Evolutionary conservation across 2,797 vertebrate genomes (phyloP).

Genomic region (Pseudochirops cupreus): DNA sequence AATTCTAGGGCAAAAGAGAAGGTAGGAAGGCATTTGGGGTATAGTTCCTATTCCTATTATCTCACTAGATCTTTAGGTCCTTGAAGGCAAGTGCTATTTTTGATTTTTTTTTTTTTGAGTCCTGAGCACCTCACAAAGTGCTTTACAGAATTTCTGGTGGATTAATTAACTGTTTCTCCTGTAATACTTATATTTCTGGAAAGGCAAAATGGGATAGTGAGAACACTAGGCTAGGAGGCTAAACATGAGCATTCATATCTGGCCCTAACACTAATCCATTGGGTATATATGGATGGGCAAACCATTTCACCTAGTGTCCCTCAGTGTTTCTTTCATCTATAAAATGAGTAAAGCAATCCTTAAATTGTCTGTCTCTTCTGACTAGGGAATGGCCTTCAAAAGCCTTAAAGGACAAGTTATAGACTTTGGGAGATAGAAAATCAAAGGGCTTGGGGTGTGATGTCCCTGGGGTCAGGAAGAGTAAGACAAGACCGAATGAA

Average conservation of each 20-base stretch:
- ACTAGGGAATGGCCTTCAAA: background rate
- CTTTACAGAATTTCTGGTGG: background rate
- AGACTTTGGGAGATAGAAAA: background rate
- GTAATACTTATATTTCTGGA: background rate
- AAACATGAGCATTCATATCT: background rate
- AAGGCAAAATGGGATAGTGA: background rate
- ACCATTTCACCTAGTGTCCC: background rate
- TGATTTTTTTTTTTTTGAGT: background rate
- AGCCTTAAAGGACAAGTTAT: background rate
- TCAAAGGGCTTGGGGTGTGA: background rate
- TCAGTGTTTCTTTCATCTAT: background rate
- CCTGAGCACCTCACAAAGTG: background rate
- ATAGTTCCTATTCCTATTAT: background rate
- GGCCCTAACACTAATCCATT: background rate
- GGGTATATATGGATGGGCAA: background rate
- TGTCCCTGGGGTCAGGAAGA: background rate
- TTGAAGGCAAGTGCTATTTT: background rate
- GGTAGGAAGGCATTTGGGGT: background rate
- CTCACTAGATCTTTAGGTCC: background rate
- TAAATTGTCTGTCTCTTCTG: background rate
- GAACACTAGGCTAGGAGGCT: background rate
- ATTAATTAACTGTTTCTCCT: background rate
- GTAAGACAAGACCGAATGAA: background rate
- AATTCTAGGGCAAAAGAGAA: background rate
- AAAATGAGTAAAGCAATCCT: background rate